These are phyloP conservation scores for Xiphorhynchus elegans DNA, from an alignment of 2,113 vertebrate species.

Conservation along the genomic window DNA sequence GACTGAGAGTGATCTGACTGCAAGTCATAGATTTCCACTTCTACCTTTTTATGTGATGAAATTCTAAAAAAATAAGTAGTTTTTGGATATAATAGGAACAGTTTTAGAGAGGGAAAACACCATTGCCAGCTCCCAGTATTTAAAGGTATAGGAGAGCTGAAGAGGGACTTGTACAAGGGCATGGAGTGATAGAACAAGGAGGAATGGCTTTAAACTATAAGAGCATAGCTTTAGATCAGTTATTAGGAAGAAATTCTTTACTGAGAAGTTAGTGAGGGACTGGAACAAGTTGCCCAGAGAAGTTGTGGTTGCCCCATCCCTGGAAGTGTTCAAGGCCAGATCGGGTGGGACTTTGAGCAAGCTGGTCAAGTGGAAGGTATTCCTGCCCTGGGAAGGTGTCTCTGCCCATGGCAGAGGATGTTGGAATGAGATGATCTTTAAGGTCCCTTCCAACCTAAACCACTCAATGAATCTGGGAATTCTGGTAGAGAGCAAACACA, in stretches of 20 bases:
- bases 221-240: background rate
- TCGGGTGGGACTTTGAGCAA: background rate
- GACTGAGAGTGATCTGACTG: background rate
- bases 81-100: background rate
- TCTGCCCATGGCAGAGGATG: fast-evolving
- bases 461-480: background rate
- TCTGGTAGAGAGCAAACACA: background rate
- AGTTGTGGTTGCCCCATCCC: background rate
- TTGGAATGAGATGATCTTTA: background rate
- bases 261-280: too few relatives aligned
- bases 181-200: background rate
- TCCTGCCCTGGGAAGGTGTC: background rate
- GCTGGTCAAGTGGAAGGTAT: background rate
- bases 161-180: background rate
- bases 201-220: background rate
- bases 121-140: background rate
- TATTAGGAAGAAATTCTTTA: background rate
- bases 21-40: background rate
- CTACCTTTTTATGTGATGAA: background rate
- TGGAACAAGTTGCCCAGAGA: background rate
- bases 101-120: background rate
- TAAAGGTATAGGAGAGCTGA: background rate
- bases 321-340: background rate
- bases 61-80: background rate
- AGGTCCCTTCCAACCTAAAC: background rate